Evolutionary conservation across 2,113 vertebrate genomes (phyloP).

Genomic region (Cynoglossus semilaevis): DNA sequence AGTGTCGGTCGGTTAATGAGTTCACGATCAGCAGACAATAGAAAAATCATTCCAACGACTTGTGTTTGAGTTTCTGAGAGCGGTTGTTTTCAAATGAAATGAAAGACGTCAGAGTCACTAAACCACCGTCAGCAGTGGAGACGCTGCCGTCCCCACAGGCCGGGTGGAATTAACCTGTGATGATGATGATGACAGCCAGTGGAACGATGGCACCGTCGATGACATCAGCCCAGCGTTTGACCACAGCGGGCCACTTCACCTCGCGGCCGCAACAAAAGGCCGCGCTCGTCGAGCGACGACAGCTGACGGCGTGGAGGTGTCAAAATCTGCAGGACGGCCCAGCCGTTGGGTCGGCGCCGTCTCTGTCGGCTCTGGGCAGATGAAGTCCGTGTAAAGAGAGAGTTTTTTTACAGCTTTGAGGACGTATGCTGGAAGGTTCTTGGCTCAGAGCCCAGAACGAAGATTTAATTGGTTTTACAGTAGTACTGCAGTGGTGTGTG

Average conservation of each 20-base stretch:
- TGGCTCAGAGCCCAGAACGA: slow-evolving; percentile 47
- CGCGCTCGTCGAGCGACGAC: slow-evolving; percentile 31
- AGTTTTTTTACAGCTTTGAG: slow-evolving; percentile 25
- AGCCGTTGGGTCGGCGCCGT: slow-evolving; percentile 36
- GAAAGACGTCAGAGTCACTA: no score
- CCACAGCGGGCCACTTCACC: slow-evolving; percentile 45
- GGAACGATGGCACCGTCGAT: slow-evolving; percentile 43
- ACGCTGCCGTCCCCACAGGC: slow-evolving; percentile 29
- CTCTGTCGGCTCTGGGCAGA: slow-evolving; percentile 22
- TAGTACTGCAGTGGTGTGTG: slow-evolving; percentile 20
- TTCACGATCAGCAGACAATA: no score
- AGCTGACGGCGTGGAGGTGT: slow-evolving; percentile 12
- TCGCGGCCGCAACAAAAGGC: slow-evolving; percentile 34
- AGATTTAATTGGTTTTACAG: slow-evolving; percentile 36
- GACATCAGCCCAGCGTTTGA: slow-evolving; percentile 40
- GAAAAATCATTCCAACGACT: no score
- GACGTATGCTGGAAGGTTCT: slow-evolving; percentile 29
- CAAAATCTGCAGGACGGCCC: slow-evolving; percentile 26
- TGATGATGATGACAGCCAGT: slow-evolving; percentile 43
- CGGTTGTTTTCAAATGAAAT: slow-evolving; percentile 32
- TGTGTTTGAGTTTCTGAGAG: background rate
- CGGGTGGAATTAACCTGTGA: slow-evolving; percentile 49
- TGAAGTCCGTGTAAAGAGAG: slow-evolving; percentile 15
- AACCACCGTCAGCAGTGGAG: slow-evolving; percentile 41
- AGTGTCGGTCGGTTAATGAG: no score